phyloP scores from a whole-genome alignment of 2,113 vertebrate species.

The Upupa epops region DNA sequence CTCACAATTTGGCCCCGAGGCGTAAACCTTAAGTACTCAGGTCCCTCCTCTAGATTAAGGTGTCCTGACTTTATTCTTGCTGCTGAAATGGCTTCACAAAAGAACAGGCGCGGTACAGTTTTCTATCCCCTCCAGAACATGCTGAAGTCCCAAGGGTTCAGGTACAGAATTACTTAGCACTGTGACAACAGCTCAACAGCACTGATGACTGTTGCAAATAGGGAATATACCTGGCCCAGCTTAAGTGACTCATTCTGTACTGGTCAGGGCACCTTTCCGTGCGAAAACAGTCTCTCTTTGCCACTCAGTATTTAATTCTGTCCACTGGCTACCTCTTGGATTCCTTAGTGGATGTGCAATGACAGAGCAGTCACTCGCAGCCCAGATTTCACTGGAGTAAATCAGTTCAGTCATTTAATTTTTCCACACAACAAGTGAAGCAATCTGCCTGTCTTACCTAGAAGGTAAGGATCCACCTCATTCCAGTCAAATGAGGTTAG shows the following conservation, averaged over 20 bases:
- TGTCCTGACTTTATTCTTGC: neutral
- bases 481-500: slow-evolving; percentile 99
- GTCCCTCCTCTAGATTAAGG: neutral
- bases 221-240: neutral
- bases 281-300: neutral
- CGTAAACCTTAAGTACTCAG: neutral
- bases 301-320: neutral
- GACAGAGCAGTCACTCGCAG: neutral
- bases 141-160: neutral
- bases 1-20: neutral
- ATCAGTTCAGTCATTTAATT: neutral
- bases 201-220: neutral
- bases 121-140: neutral
- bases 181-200: neutral
- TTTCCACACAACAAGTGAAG: neutral
- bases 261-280: neutral
- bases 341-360: neutral
- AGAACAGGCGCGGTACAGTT: neutral
- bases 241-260: neutral
- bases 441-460: slow-evolving; percentile 79
- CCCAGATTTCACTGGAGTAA: neutral
- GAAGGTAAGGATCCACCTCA: slow-evolving; percentile 96
- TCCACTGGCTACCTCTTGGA: neutral
- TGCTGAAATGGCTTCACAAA: neutral
- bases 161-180: neutral